Evolutionary conservation across 2,797 vertebrate genomes (phyloP), one percentile per base, ranked within the genome.

Genomic region (Adelosebastes latens): DNA sequence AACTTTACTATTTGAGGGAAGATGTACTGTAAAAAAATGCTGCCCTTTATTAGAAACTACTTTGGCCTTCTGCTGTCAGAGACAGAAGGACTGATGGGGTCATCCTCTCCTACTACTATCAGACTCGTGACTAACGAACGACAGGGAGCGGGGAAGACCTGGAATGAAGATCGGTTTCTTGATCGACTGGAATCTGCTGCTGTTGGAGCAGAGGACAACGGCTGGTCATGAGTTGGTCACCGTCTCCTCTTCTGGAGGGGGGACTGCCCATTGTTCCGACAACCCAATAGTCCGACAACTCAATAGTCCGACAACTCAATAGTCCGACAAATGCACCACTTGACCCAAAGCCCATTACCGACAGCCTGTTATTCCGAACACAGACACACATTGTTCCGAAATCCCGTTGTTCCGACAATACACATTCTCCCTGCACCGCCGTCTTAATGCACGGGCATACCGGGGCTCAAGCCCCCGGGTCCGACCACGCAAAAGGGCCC

Each of bases 21-120:
- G 60, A 31, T 56, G 27, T 79, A 68, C 74, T 79, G 62, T 69
- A 70, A 84, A 61, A 61, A 46, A 18, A 60, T 79, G 18, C 20
- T 87, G 82, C 79, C 84, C 84, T 89, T 91, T 85, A 67, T 52
- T 36, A 56, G 52, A 67, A 80, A 73, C 76, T 82, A 62, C 69
- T 72, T 76, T 22, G 75, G 62, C 60, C 62, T 62, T 60, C 25
- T 83, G 76, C 76, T 81, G 79, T 84, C 74, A 58, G 79, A 68
- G 58, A n/a, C 59, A 78, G 32, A 36, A 20, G 62, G 58, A 84
- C n/a, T 73, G 80, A 87, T 88, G 78, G 64, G 77, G 65, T 85
- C 82, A 82, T 29, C 59, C 25, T 39, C 67, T 80, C 63, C 13
- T 42, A 29, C 39, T 61, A 34, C n/a, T 66, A 9, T 25, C 56